Evolutionary conservation across 2,888 invertebrate genomes (phyloP).

Genomic region (Eupsilia transversa): DNA sequence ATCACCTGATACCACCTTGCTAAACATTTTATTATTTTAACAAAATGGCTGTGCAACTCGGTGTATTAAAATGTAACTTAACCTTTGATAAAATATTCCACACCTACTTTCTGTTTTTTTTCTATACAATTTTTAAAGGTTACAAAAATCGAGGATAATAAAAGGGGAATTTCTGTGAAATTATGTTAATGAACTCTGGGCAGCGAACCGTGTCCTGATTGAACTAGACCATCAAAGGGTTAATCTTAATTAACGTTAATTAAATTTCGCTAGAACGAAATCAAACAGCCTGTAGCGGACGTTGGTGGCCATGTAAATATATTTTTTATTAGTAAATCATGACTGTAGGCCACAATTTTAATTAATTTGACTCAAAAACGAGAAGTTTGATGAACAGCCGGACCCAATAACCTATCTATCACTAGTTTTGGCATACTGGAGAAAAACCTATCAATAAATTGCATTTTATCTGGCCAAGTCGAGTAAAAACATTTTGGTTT

Average conservation of each 20-base stretch:
- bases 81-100: background rate
- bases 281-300: conserved; percentile 48
- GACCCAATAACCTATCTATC: too few relatives aligned
- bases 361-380: conserved; percentile 12
- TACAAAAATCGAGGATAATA: background rate
- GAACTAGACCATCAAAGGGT: conserved; percentile 55
- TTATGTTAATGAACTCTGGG: conserved; percentile 40
- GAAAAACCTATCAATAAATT: too few relatives aligned
- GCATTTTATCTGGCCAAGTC: too few relatives aligned
- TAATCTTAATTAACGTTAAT: conserved; percentile 61
- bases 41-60: background rate
- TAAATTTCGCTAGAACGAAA: conserved; percentile 46
- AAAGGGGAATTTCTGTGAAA: conserved; percentile 34
- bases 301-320: conserved; percentile 41
- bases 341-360: background rate
- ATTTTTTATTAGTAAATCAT: conserved; percentile 26
- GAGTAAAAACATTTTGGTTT: too few relatives aligned
- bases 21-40: background rate
- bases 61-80: background rate
- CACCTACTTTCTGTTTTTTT: background rate
- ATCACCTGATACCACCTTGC: background rate
- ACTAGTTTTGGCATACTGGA: too few relatives aligned
- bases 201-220: conserved; percentile 28
- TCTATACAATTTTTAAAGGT: background rate
- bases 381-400: too few relatives aligned